Evolutionary conservation across 2,888 invertebrate species (phyloP), one percentile per base, ranked within the genome.

Genomic region (Andrena praecox): DNA sequence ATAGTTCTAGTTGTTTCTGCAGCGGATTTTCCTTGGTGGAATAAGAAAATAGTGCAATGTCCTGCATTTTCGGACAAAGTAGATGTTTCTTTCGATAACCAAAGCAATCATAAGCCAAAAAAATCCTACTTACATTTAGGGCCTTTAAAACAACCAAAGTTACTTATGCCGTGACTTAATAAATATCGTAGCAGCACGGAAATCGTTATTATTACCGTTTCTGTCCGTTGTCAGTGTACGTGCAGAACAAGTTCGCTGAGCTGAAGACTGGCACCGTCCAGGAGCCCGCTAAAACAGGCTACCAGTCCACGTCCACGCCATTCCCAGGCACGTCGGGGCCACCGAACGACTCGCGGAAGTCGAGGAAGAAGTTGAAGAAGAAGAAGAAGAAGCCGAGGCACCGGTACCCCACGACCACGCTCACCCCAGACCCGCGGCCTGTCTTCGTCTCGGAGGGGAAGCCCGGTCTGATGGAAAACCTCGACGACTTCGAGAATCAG

Each of bases 331-430:
- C 84, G 24, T 31, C 68, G 6, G 54, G n/a, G 16, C 20, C 82
- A 0, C 20, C 74, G 1, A 60, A 66, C 29, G 59, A 74, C 0
- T 48, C 83, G 63, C 76, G 81, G 1, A 72, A 82, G 33, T 60
- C 74, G 27, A 70, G 74, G 31, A 90, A 89, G 56, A 92, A 90
- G 73, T 80, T 82, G 6, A 90, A 88, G 74, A 91, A 89, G 76
- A 91, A 91, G 84, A 90, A 89, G 80, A 91, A 91, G 85, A 90
- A 91, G 35, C 63, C 67, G 24, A 77, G 80, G 87, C 87, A 77
- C 2, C 77, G 79, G 54, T 62, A 66, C 31, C 52, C 87, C 16
- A 77, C 85, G 59, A 84, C 68, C 1, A 50, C 87, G 1, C 63
- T 81, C 24, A 69, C 79, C 2, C 56, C 84, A 0, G 74, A 67